Conservation (phyloP, 2,797 vertebrate species). For the Acanthurus lineatus region DNA sequence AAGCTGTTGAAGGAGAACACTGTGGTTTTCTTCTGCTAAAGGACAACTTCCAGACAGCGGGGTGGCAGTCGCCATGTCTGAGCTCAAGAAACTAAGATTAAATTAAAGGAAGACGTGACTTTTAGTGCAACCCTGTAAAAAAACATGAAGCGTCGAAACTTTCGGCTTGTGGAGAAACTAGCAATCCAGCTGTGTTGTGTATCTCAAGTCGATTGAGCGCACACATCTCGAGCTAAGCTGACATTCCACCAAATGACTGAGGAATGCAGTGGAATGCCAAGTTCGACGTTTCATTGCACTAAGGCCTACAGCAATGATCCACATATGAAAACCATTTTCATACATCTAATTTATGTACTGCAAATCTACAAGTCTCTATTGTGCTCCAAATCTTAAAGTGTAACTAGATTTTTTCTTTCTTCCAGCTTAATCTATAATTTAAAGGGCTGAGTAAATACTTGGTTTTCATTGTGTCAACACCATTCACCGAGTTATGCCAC, state of each 20-base stretch:
- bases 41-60: constrained; percentile 66
- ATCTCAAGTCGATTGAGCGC: constrained; percentile 52
- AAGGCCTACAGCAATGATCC: constrained; percentile 62
- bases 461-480: constrained; percentile 75
- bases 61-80: constrained; percentile 63
- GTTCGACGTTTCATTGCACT: constrained; percentile 50
- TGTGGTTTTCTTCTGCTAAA: constrained; percentile 65
- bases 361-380: constrained; percentile 69
- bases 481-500: constrained; percentile 51
- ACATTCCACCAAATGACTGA: constrained; percentile 72
- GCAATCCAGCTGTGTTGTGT: constrained; percentile 60
- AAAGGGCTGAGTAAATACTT: constrained; percentile 65
- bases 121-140: constrained; percentile 2
- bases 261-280: constrained; percentile 70
- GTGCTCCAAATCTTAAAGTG: constrained; percentile 58
- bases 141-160: constrained; percentile 51
- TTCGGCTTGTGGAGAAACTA: constrained; percentile 34
- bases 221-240: constrained; percentile 60
- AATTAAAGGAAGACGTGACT: constrained; percentile 48
- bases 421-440: constrained; percentile 70
- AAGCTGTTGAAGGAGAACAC: constrained; percentile 69
- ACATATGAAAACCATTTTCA: constrained; percentile 78
- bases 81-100: constrained; percentile 35
- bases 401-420: constrained; percentile 25
- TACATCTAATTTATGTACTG: constrained; percentile 68